Base-by-base conservation (phyloP, 2,113 vertebrate genomes). In the Podarcis raffonei region DNA sequence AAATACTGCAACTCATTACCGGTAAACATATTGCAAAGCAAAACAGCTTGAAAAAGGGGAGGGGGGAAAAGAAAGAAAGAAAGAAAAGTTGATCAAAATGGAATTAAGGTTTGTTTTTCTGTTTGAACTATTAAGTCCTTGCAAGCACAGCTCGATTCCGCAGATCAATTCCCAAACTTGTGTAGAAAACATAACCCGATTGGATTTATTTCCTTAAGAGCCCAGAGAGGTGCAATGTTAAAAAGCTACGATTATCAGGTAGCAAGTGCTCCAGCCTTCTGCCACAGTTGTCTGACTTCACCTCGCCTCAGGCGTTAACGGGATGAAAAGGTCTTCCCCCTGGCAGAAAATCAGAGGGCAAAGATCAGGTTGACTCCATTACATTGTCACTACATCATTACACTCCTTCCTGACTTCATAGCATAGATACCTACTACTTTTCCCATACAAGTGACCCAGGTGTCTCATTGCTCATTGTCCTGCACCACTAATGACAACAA, bases 261-360 rank as follows among this genome's bases (percentile, higher is more conserved):
- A 96, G 96, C 96, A 93, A 95, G 95, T 95, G 91, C 95, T 96
- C 92, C 95, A 92, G 92, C 94, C 95, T 96, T 96, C 86, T 68
- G 0, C 87, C 90, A 90, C 94, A 92, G 92, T 84, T 77, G 3
- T 87, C 77, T 68, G 85, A 93, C 91, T 95, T 86, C 48, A 90
- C 66, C 89, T 83, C 85, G 59, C 89, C 93, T 95, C 92, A 1
- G 37, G 92, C 0, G 0, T 96, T 98, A 99, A 95, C 99, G 99
- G 93, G 97, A 96, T 83, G 97, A 95, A 96, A 99, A 99, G 0
- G 99, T 99, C 97, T 99, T 99, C 93, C 99, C 99, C 97, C 99
- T 99, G 72, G 95, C 75, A 95, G 90, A 86, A 90, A 95, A 20
- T 72, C 84, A n/a, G 77, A 83, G 88, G 62, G 85, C 16, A 48